phyloP scores from a whole-genome alignment of 2,888 invertebrate species.

The Dendrolimus houi region DNA sequence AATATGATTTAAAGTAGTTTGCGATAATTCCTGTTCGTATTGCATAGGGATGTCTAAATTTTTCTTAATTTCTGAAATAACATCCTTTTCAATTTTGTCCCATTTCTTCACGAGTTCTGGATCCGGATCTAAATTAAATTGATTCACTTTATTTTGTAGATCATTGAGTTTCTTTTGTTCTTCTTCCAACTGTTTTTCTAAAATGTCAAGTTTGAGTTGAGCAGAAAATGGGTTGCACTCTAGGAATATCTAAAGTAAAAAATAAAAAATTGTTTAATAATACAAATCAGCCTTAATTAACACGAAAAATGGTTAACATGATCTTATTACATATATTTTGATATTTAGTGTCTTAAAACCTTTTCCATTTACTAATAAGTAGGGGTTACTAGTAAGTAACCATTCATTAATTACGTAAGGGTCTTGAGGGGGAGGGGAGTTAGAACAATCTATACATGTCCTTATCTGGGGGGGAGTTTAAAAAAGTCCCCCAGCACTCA shows the following conservation, averaged over 20 bases:
- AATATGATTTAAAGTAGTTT: conserved; percentile 57
- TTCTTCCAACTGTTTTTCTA: conserved; percentile 76
- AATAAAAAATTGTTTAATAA: too few relatives aligned
- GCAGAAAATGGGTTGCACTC: conserved; percentile 92
- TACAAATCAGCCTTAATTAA: too few relatives aligned
- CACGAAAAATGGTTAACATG: too few relatives aligned
- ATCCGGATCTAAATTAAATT: conserved; percentile 59
- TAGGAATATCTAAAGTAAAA: conserved; percentile 77
- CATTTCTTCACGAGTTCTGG: conserved; percentile 64
- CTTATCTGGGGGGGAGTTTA: too few relatives aligned
- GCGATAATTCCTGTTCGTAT: conserved; percentile 62
- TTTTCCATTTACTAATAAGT: too few relatives aligned
- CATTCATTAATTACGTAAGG: too few relatives aligned
- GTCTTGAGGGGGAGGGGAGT: too few relatives aligned
- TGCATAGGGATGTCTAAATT: conserved; percentile 62
- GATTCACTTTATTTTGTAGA: conserved; percentile 69
- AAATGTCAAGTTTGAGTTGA: conserved; percentile 75
- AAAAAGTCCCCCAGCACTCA: too few relatives aligned
- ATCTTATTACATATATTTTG: too few relatives aligned
- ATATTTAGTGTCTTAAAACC: too few relatives aligned
- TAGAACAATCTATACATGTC: too few relatives aligned
- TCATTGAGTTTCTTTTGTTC: conserved; percentile 80
- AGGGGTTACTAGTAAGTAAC: too few relatives aligned
- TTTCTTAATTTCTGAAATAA: conserved; percentile 64
- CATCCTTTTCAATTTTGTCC: conserved; percentile 69